Base-by-base conservation (phyloP, 2,797 vertebrate genomes). In the Pogoniulus pusillus region DNA sequence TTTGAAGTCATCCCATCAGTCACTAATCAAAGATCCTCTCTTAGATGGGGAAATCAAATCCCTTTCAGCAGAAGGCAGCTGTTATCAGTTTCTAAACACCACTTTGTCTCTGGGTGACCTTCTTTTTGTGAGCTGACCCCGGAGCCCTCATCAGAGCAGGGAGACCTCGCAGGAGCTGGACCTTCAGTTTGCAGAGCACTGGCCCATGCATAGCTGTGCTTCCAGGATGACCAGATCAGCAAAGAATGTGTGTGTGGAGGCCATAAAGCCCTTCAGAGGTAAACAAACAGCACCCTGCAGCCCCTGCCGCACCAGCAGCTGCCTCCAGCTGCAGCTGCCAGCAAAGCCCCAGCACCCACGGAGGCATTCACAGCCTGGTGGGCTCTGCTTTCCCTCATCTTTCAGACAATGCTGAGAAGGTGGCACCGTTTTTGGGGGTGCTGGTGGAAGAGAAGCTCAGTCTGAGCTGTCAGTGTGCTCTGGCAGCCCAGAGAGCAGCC, bases 1-100 rank as follows among this genome's bases (percentile, higher is more conserved):
- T 96, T 96, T 96, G 96, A 96, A 96, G 93, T 95, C 58, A 49
- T 82, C 85, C 94, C 93, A 96, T 93, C 95, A 91, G 77, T 95
- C 95, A 89, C 90, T 92, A 95, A 93, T 92, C 89, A 95, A 91
- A 96, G 95, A 94, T 96, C 91, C 74, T 66, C 86, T 90, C 94
- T 95, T 60, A 95, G 93, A 93, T 75, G 85, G 79, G 85, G 91
- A 95, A 91, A 92, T 94, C 94, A 92, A 89, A 89, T 41, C 88
- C 91, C 91, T 95, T 95, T 91, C 91, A 86, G 93, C 76, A 92
- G 87, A 85, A 85, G 39, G 59, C 15, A 11, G 75, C n/a, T 93
- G 91, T 94, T 94, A 95, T 96, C 93, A 74, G 92, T 80, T 89
- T 93, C 92, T 84, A 93, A 94, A 92, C 91, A 95, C 57, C 58